Evolutionary conservation across 2,797 vertebrate species (phyloP).

Genomic region (Anguilla anguilla): DNA sequence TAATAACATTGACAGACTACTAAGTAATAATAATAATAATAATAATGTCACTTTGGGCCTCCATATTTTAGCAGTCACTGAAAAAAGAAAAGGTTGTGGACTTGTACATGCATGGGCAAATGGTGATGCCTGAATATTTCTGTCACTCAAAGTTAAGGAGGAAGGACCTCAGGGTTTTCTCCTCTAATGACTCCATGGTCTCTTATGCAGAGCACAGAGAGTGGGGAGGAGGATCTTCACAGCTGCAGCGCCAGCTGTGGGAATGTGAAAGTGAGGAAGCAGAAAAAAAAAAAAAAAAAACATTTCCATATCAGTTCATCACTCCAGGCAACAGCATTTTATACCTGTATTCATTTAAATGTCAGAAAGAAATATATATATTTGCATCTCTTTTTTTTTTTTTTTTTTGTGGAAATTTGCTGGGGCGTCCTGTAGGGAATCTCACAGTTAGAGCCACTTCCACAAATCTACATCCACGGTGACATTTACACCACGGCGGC

Average conservation of each 20-base stretch:
- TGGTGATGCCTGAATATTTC: no score
- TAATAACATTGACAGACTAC: no score
- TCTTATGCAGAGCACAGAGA: neutral
- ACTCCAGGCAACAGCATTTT: neutral
- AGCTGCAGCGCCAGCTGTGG: neutral
- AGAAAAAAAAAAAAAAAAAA: neutral
- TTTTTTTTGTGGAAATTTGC: neutral
- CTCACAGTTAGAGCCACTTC: neutral
- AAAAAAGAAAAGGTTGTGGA: no score
- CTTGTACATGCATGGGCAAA: no score
- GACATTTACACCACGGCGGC: neutral
- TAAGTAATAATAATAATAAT: no score
- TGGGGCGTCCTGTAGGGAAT: neutral
- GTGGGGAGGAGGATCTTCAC: neutral
- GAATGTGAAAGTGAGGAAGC: neutral
- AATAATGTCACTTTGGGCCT: no score
- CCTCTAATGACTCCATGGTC: neutral
- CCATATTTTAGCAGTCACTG: no score
- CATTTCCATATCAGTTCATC: neutral
- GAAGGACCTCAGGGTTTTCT: neutral
- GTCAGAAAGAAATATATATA: neutral
- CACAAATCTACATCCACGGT: neutral
- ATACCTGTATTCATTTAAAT: neutral
- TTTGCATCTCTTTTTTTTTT: no score
- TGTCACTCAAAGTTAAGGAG: no score